A percentile compares a stretch with the other conserved stretches of the same genome.
Conservation (phyloP, 2,113 vertebrate genomes). For the Lathamus discolor region DNA sequence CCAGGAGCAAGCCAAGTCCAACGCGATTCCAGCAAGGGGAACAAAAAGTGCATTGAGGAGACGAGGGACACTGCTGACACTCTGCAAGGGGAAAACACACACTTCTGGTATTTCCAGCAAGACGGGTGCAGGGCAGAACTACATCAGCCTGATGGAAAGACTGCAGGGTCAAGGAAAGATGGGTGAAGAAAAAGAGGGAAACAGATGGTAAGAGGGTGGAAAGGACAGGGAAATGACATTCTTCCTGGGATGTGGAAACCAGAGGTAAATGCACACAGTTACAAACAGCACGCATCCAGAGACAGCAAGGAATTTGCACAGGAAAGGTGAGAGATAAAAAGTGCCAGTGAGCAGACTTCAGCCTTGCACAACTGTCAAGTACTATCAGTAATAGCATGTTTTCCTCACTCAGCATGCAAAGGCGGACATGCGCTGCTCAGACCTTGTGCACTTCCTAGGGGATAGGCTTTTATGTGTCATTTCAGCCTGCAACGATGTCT, state of each 20-base stretch:
- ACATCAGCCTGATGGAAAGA: background rate
- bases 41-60: background rate
- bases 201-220: background rate
- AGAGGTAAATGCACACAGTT: background rate
- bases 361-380: background rate
- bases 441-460: background rate
- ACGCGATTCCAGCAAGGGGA: rapidly evolving
- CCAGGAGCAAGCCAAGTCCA: background rate
- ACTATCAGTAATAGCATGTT: background rate
- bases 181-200: background rate
- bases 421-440: background rate
- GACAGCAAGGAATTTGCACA: conserved; percentile 10
- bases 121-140: background rate
- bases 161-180: background rate
- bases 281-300: background rate
- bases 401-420: background rate
- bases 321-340: conserved; percentile 47
- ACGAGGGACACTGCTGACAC: background rate
- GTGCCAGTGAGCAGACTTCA: background rate
- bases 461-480: background rate
- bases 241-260: background rate
- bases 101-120: background rate
- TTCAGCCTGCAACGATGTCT: background rate
- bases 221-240: background rate
- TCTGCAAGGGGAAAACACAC: background rate